phyloP scores from a whole-genome alignment of 2,888 invertebrate species.

The Hirtodrosophila duncani region DNA sequence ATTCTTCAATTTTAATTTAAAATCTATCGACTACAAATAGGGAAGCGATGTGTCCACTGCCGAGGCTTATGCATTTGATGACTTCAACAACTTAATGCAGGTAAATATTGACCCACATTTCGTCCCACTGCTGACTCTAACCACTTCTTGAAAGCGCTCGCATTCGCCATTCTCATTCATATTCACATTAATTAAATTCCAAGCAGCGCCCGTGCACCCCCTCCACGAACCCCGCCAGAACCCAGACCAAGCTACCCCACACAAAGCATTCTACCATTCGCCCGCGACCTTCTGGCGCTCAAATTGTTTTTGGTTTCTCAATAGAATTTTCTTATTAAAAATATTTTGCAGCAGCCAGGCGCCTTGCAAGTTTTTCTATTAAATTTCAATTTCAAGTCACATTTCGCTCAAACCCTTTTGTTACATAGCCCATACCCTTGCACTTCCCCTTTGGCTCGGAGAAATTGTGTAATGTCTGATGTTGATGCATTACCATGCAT shows the following conservation, averaged over 20 bases:
- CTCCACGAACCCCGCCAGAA: too few species aligned
- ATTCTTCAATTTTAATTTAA: neutral
- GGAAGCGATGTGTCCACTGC: slow-evolving; percentile 83
- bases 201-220: slow-evolving; percentile 28
- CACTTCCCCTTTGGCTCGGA: slow-evolving; percentile 4
- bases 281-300: slow-evolving; percentile 36
- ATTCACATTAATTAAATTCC: slow-evolving; percentile 47
- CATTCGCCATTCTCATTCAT: slow-evolving; percentile 35
- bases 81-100: slow-evolving; percentile 82
- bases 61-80: slow-evolving; percentile 82
- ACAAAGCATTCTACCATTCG: slow-evolving; percentile 32
- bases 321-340: slow-evolving; percentile 52
- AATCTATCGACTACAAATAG: slow-evolving; percentile 69
- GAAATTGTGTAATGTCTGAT: slow-evolving; percentile 49
- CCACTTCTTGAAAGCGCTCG: slow-evolving; percentile 14
- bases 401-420: too few species aligned
- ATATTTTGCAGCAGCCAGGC: slow-evolving; percentile 21
- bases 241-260: neutral
- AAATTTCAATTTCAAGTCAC: too few species aligned
- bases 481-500: slow-evolving; percentile 48
- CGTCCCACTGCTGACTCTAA: neutral
- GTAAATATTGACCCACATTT: slow-evolving; percentile 77
- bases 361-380: slow-evolving; percentile 12
- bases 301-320: slow-evolving; percentile 46
- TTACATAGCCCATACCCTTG: too few species aligned